Base-by-base conservation (phyloP, 2,888 invertebrate genomes). In the Tetrapedia diversipes region DNA sequence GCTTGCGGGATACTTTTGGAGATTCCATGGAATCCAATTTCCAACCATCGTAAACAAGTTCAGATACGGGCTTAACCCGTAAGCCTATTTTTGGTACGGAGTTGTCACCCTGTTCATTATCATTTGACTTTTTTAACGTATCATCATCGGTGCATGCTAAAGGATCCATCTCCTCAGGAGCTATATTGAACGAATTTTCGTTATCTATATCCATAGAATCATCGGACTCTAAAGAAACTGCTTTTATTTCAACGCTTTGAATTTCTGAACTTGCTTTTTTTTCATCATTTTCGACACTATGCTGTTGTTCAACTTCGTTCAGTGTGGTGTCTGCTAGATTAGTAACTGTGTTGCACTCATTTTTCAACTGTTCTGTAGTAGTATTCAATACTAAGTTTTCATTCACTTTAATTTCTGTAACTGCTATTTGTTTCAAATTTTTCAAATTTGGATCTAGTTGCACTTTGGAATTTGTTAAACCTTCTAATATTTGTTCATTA, bases 141-240 rank as follows among this genome's bases (percentile, higher is more conserved):
- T 88, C 87, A 16, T 88, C 86, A 11, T 91, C 90, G 6, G 89
- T 86, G 59, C 87, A 88, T 0, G 90, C 91, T 24, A 92, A 77
- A 45, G 92, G 92, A 88, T 92, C 92, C 11, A 87, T 86, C 24
- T 86, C 92, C 83, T 74, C 87, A 1, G 74, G 45, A 0, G 81
- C 64, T 22, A 81, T 53, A 27, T 82, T 77, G 59, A 89, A 87
- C 29, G 81, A 49, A 53, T 71, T 74, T 27, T 87, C 86, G 22
- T 89, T 87, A 32, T 88, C 88, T 7, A 77, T 80, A 0, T 86
- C 89, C 80, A 84, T 87, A 4, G 89, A 89, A 59, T 89, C 88
- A 11, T 89, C 89, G 1, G 89, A 88, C 29, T 69, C 75, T n/a
- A 78, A 34, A 27, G 77, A 65, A 3, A 81, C 61, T 32, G 76